Percentiles rank a stretch among this genome's conserved stretches.
Evolutionary conservation across 53 echinoderm and acorn worm species (phyloP).

Genomic region (Crossaster papposus): DNA sequence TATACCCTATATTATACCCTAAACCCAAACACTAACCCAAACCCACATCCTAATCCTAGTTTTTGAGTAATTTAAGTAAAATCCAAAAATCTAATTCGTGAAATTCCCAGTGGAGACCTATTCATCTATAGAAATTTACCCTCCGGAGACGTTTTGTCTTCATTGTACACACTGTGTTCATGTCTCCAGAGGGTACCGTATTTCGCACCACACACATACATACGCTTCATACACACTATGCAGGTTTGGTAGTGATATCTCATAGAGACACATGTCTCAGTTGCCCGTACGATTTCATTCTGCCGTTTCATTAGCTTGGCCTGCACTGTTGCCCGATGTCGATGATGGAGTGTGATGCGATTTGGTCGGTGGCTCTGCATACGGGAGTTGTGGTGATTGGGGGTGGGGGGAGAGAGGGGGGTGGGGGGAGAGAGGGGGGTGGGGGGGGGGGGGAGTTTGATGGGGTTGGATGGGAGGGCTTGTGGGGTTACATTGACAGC

Average conservation of each 20-base stretch:
- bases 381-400: background rate
- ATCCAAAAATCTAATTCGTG: no score
- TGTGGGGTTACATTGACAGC: background rate
- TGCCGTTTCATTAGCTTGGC: background rate
- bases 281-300: conserved; percentile 4
- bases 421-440: background rate
- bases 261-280: background rate
- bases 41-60: no score
- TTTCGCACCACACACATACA: no score
- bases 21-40: no score
- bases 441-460: conserved; percentile 9
- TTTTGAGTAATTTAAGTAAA: no score
- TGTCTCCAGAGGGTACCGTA: no score
- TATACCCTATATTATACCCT: no score
- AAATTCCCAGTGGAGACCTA: no score
- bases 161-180: no score
- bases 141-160: no score
- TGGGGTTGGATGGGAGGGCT: background rate
- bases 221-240: no score
- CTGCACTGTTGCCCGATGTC: background rate
- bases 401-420: background rate
- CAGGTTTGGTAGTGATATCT: background rate
- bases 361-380: background rate
- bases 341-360: conserved; percentile 12
- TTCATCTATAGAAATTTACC: no score